These are phyloP conservation scores for Ceratina calcarata DNA, from an alignment of 1,140 invertebrate genomes.

Conservation along the genomic window DNA sequence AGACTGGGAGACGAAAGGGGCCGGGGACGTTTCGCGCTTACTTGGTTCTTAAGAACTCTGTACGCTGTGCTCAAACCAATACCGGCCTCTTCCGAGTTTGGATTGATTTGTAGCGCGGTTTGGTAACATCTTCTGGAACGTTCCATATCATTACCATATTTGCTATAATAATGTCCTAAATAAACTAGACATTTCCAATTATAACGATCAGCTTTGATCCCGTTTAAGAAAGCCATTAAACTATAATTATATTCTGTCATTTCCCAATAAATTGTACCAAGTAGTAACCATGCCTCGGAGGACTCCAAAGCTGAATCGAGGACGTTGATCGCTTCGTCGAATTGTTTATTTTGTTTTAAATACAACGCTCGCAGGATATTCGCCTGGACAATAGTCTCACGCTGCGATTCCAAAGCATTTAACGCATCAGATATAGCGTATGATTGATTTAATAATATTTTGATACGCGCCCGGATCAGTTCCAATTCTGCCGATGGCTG, in stretches of 20 bases:
- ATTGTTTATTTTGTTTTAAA: constrained; percentile 79
- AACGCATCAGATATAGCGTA: constrained; percentile 64
- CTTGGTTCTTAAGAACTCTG: constrained; percentile 84
- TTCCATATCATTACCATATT: constrained; percentile 82
- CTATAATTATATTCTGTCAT: constrained; percentile 83
- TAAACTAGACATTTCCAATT: constrained; percentile 87
- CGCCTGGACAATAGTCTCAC: constrained; percentile 64
- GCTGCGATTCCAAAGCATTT: constrained; percentile 67
- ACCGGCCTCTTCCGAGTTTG: constrained; percentile 84
- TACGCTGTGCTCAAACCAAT: constrained; percentile 89
- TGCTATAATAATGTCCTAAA: constrained; percentile 88
- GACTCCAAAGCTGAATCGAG: constrained; percentile 78
- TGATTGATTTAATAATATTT: constrained; percentile 67
- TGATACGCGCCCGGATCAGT: constrained; percentile 69
- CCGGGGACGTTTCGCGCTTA: constrained; percentile 66
- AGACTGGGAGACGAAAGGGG: neutral
- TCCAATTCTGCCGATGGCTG: constrained; percentile 58
- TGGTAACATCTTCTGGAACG: constrained; percentile 91
- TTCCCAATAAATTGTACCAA: constrained; percentile 86
- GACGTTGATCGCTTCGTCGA: constrained; percentile 80
- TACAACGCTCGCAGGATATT: constrained; percentile 68
- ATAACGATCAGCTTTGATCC: constrained; percentile 87
- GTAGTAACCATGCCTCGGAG: constrained; percentile 83
- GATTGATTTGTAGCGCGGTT: constrained; percentile 89
- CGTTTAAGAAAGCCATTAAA: constrained; percentile 85